A percentile compares a stretch with the other conserved stretches of the same genome.
These are phyloP conservation scores for Drosophila funebris DNA, from an alignment of 1,140 invertebrate species.

Conservation along the genomic window DNA sequence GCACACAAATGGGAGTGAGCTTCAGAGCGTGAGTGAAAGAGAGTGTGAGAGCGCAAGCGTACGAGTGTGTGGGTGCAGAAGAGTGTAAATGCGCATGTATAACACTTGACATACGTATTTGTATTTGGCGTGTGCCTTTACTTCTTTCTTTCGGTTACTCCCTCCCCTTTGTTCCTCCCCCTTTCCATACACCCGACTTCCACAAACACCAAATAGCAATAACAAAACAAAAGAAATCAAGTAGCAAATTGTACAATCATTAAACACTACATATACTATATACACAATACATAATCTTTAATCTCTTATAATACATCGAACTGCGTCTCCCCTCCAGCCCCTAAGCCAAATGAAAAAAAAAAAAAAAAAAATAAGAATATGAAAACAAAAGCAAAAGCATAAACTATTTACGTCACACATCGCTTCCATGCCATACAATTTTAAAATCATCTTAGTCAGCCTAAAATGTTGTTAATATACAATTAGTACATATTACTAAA, in stretches of 20 bases:
- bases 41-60: background rate
- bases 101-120: background rate
- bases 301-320: constrained; percentile 28
- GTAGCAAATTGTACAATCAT: constrained; percentile 40
- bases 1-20: constrained; percentile 1
- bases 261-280: background rate
- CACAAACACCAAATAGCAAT: background rate
- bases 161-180: background rate
- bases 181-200: no score
- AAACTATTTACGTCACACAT: constrained; percentile 24
- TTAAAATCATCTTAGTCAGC: background rate
- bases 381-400: background rate
- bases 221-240: constrained; percentile 1
- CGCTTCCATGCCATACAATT: constrained; percentile 30
- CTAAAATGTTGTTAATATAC: constrained; percentile 1
- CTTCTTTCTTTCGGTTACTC: background rate
- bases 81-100: background rate
- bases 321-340: constrained; percentile 7
- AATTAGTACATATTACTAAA: constrained; percentile 1
- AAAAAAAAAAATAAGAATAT: background rate
- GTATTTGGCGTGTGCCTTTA: background rate
- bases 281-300: background rate
- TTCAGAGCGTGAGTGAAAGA: background rate
- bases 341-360: constrained; percentile 1
- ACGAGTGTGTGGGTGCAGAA: background rate